A percentile compares a stretch with the other conserved stretches of the same genome.
Conservation (phyloP, 2,113 vertebrate species). For the Sorex fumeus region DNA sequence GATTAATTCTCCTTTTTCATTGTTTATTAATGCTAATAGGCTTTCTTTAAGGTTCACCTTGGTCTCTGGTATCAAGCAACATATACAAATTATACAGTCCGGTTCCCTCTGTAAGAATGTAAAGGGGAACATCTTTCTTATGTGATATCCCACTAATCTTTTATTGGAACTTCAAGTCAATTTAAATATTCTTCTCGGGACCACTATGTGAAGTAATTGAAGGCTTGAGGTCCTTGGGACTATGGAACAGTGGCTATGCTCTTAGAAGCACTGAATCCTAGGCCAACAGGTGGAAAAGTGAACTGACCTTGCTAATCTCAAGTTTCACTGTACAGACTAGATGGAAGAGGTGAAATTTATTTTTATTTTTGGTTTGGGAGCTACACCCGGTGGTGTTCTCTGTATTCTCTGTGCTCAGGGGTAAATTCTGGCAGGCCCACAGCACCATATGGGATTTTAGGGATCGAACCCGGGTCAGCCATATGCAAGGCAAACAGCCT, state of each 20-base stretch:
- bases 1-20: background rate
- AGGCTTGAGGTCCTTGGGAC: background rate
- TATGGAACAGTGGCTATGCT: background rate
- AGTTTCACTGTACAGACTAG: background rate
- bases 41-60: background rate
- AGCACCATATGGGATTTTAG: too few relatives aligned
- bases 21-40: background rate
- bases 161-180: slow-evolving; percentile 43
- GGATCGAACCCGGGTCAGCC: too few relatives aligned
- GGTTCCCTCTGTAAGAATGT: background rate
- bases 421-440: too few relatives aligned
- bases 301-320: background rate
- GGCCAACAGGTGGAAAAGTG: background rate
- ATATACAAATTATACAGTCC: background rate
- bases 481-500: too few relatives aligned
- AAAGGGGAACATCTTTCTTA: too few relatives aligned
- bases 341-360: background rate
- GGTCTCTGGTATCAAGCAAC: background rate
- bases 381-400: too few relatives aligned
- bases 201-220: background rate
- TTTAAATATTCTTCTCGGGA: slow-evolving; percentile 4
- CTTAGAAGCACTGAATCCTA: background rate
- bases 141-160: background rate
- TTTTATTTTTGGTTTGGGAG: too few relatives aligned
- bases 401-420: too few relatives aligned